Evolutionary conservation across 2,888 invertebrate species (phyloP).

Genomic region (Netelia fuscicornis): DNA sequence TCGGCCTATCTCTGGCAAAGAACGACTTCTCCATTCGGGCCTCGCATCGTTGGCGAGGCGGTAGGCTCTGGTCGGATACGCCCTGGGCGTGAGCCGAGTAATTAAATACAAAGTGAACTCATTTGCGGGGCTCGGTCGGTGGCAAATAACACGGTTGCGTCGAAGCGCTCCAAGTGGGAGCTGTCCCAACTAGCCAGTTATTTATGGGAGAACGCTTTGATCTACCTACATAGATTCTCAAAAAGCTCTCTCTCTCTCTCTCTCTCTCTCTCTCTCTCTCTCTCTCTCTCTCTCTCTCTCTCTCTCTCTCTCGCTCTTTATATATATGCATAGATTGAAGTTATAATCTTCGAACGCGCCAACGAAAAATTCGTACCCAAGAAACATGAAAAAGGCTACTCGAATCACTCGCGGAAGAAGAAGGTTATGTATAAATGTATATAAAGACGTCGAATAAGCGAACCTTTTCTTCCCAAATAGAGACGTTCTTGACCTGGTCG

Average conservation of each 20-base stretch:
- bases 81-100: slow-evolving; percentile 83
- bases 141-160: slow-evolving; percentile 82
- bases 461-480: slow-evolving; percentile 73
- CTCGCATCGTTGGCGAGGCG: slow-evolving; percentile 48
- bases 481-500: slow-evolving; percentile 69
- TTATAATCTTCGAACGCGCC: slow-evolving; percentile 26
- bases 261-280: too few species aligned
- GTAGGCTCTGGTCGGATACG: slow-evolving; percentile 76
- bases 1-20: not conserved
- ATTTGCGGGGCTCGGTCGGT: slow-evolving; percentile 82
- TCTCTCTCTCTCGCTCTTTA: not conserved
- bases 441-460: slow-evolving; percentile 27
- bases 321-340: not conserved
- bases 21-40: slow-evolving; percentile 14
- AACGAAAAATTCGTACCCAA: slow-evolving; percentile 25
- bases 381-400: not conserved
- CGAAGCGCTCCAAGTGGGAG: slow-evolving; percentile 27
- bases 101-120: slow-evolving; percentile 84
- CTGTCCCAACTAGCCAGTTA: slow-evolving; percentile 77
- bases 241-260: not conserved
- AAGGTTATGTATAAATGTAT: slow-evolving; percentile 9
- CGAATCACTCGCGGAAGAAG: slow-evolving; percentile 11
- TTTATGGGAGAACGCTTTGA: slow-evolving; percentile 78
- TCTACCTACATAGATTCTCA: not conserved
- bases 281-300: too few species aligned